A percentile compares a stretch with the other conserved stretches of the same genome.
Evolutionary conservation across 1,140 invertebrate species (phyloP).

Genomic region (Stratiolaelaps scimitus): DNA sequence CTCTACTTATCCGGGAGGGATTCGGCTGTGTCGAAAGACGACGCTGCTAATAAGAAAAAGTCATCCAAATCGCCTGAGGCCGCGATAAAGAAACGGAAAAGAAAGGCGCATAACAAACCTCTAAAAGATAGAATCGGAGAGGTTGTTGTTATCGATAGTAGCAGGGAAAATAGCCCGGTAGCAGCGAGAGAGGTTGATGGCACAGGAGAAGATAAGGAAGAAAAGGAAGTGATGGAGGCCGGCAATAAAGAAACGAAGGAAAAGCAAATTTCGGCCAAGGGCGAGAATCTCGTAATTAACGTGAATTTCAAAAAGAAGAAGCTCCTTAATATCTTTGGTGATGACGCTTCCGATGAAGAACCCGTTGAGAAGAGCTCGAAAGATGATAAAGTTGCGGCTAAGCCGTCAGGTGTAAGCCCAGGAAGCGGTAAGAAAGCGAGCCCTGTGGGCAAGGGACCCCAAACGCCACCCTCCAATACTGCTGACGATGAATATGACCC

Average conservation of each 20-base stretch:
- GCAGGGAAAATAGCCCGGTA: constrained; percentile 4
- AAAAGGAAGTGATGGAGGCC: no score
- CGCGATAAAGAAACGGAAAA: background rate
- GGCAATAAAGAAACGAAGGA: no score
- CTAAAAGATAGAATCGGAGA: constrained; percentile 15
- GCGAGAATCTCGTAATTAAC: constrained; percentile 20
- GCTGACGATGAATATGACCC: constrained; percentile 14
- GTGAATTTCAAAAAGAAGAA: constrained; percentile 19
- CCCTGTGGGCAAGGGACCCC: constrained; percentile 2
- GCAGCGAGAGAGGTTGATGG: no score
- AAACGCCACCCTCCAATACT: constrained; percentile 12
- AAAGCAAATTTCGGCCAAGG: constrained; percentile 8
- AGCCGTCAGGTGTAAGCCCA: background rate
- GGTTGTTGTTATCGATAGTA: constrained; percentile 18
- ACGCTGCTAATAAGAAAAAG: background rate
- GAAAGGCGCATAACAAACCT: background rate
- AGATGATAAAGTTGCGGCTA: background rate
- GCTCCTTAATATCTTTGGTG: constrained; percentile 14
- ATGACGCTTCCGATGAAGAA: constrained; percentile 13
- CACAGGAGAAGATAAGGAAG: no score
- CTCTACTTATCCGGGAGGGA: constrained; percentile 3
- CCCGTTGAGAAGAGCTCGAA: background rate
- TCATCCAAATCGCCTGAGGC: background rate
- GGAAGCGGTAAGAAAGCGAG: background rate
- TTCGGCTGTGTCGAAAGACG: constrained; percentile 7